Percentiles rank a stretch among this genome's conserved stretches.
These are phyloP conservation scores for Lasiurus borealis DNA, from an alignment of 2,113 vertebrate species.

Conservation along the genomic window DNA sequence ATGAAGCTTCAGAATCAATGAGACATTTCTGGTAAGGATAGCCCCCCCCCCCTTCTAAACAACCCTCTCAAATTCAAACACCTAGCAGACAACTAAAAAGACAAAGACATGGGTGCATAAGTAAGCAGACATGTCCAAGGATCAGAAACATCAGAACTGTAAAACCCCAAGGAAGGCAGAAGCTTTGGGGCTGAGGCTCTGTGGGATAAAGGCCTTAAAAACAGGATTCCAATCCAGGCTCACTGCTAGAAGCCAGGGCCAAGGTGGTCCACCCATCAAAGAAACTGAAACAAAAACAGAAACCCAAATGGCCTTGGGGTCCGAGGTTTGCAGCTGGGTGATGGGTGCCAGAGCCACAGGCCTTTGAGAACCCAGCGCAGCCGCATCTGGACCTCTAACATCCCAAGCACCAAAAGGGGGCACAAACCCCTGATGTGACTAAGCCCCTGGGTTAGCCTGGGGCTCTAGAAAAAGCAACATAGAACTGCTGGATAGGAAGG, in stretches of 20 bases:
- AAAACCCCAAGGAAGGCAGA: background rate
- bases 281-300: background rate
- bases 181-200: background rate
- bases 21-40: background rate
- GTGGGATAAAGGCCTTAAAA: background rate
- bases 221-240: background rate
- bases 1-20: background rate
- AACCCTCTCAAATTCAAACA: background rate
- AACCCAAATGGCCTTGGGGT: background rate
- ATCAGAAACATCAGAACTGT: background rate
- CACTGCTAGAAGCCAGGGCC: background rate
- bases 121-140: background rate
- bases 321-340: background rate
- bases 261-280: background rate
- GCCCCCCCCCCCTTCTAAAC: background rate
- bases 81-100: background rate
- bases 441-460: background rate
- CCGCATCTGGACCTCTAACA: background rate
- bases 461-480: background rate
- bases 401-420: background rate
- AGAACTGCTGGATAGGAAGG: background rate
- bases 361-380: background rate
- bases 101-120: background rate
- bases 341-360: background rate
- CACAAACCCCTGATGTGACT: background rate